phyloP scores from a whole-genome alignment of 2,797 vertebrate species.

The Prionace glauca region DNA sequence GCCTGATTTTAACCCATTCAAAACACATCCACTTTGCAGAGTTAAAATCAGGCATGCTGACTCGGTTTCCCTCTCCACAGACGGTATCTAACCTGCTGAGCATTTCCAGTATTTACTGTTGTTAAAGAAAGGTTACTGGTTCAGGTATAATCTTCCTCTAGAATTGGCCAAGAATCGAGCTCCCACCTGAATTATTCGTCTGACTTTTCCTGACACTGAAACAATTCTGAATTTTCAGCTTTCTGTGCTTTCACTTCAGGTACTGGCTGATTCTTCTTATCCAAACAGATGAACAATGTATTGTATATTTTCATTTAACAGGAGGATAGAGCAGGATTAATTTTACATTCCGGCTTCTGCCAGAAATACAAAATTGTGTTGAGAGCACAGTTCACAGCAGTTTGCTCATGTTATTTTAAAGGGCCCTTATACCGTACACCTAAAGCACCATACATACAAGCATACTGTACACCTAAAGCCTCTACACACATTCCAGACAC shows the following conservation, averaged over 20 bases:
- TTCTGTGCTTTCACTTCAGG: neutral
- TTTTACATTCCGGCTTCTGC: neutral
- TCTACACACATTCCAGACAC: too few species aligned
- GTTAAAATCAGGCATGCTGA: too few species aligned
- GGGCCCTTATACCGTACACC: neutral
- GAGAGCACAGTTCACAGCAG: neutral
- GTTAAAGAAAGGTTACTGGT: neutral
- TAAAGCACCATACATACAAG: too few species aligned
- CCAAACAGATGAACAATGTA: neutral
- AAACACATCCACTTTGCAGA: too few species aligned
- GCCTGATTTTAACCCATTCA: too few species aligned
- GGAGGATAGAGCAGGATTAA: neutral
- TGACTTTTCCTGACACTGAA: neutral
- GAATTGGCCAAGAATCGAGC: neutral
- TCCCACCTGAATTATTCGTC: neutral
- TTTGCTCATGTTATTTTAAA: neutral
- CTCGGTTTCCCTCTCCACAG: too few species aligned
- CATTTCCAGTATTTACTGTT: too few species aligned
- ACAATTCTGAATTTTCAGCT: neutral
- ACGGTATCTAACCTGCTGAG: too few species aligned
- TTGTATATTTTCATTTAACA: constrained; percentile 1
- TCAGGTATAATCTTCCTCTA: neutral
- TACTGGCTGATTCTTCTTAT: neutral
- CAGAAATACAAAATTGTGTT: neutral
- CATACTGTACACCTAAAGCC: too few species aligned